Evolutionary conservation across 2,113 vertebrate genomes (phyloP).

Genomic region (Pomatorhinus ruficollis): DNA sequence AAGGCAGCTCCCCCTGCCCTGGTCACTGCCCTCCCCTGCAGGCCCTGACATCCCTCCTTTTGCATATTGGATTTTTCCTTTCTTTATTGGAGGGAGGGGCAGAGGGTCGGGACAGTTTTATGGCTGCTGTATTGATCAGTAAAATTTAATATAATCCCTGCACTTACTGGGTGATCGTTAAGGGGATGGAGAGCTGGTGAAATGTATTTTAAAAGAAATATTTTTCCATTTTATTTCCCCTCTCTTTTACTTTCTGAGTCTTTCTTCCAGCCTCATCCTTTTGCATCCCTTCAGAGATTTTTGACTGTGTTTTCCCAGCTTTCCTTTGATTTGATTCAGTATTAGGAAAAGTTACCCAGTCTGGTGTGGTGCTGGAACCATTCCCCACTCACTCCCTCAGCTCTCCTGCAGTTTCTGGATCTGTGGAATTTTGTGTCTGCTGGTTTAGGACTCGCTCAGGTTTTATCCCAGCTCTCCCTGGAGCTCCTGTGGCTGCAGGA

Average conservation of each 20-base stretch:
- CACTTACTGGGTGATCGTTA: constrained; percentile 64
- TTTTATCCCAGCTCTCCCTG: background rate
- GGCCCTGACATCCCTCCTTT: background rate
- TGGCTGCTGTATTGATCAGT: constrained; percentile 67
- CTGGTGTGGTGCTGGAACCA: background rate
- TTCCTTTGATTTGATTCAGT: background rate
- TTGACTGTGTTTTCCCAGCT: background rate
- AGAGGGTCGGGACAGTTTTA: constrained; percentile 68
- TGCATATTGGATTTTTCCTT: constrained; percentile 68
- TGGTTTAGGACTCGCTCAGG: background rate
- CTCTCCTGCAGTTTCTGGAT: background rate
- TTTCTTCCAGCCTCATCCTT: background rate
- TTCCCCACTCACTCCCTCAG: background rate
- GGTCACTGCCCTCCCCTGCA: background rate
- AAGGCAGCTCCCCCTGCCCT: background rate
- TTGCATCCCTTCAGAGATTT: background rate
- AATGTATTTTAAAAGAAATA: constrained; percentile 37
- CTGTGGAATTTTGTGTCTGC: background rate
- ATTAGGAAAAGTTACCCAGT: background rate
- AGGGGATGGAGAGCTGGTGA: constrained; percentile 12
- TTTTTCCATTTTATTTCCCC: constrained; percentile 52
- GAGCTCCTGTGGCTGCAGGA: background rate
- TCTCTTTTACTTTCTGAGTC: background rate
- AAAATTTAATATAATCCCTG: constrained; percentile 72
- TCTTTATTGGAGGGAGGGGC: constrained; percentile 62